phyloP scores from a whole-genome alignment of 2,888 invertebrate genomes.

The Eurois occulta region DNA sequence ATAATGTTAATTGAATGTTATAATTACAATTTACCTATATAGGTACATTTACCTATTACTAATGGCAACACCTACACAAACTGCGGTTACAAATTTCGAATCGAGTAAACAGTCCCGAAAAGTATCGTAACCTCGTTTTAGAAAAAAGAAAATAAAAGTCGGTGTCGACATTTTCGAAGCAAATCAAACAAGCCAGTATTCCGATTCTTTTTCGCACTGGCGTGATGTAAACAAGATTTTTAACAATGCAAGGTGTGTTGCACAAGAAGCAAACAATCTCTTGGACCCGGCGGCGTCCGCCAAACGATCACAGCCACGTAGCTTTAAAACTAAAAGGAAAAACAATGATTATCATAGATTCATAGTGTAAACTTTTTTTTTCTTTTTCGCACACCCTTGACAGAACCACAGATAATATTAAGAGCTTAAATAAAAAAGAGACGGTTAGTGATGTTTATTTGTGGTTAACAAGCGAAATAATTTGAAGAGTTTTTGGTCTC shows the following conservation, averaged over 20 bases:
- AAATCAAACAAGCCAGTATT: constrained; percentile 53
- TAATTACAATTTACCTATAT: constrained; percentile 29
- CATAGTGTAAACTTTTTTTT: constrained; percentile 51
- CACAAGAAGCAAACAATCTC: constrained; percentile 68
- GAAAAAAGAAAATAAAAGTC: constrained; percentile 41
- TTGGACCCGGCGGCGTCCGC: constrained; percentile 80
- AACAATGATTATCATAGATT: constrained; percentile 41
- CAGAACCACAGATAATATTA: constrained; percentile 81
- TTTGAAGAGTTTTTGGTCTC: constrained; percentile 62
- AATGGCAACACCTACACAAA: not conserved
- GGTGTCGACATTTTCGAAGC: constrained; percentile 29
- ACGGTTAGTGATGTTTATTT: constrained; percentile 70
- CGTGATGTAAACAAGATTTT: constrained; percentile 78
- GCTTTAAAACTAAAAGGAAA: constrained; percentile 38
- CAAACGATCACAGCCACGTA: constrained; percentile 79
- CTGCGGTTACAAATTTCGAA: constrained; percentile 15
- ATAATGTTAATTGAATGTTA: constrained; percentile 34
- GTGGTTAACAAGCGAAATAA: constrained; percentile 70
- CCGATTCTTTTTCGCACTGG: constrained; percentile 73
- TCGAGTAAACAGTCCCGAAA: constrained; percentile 5
- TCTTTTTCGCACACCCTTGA: constrained; percentile 86
- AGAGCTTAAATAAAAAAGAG: constrained; percentile 67
- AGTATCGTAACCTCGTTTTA: constrained; percentile 17
- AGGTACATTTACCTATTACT: constrained; percentile 20
- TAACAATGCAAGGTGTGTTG: constrained; percentile 73